These are phyloP conservation scores for Bombus sylvicola DNA, from an alignment of 1,140 invertebrate genomes.

Conservation along the genomic window DNA sequence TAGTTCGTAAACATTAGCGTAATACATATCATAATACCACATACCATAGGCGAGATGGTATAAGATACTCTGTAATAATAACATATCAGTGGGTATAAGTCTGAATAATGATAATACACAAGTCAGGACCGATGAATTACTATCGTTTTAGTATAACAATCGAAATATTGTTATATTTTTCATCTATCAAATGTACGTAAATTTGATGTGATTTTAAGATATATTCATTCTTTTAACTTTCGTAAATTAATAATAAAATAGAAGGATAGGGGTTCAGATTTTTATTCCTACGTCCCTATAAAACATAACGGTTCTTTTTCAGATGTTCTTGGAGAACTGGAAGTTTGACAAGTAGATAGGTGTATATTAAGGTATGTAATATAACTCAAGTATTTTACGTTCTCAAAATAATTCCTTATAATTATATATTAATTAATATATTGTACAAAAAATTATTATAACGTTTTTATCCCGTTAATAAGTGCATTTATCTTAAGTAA, in stretches of 20 bases:
- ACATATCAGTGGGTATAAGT: too few relatives aligned
- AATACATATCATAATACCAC: too few relatives aligned
- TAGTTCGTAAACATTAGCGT: too few relatives aligned
- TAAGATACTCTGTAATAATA: too few relatives aligned
- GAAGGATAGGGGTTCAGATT: background rate
- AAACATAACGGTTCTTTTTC: conserved; percentile 21
- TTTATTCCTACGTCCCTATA: background rate
- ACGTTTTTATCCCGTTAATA: too few relatives aligned
- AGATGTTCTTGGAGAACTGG: background rate
- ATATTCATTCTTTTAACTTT: background rate
- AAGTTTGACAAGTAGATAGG: background rate
- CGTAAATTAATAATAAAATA: background rate
- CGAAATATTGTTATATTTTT: background rate
- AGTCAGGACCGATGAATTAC: background rate
- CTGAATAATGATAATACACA: too few relatives aligned
- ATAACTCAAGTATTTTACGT: background rate
- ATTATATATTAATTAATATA: background rate
- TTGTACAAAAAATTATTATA: background rate
- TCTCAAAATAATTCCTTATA: background rate
- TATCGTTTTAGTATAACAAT: background rate
- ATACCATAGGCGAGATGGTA: too few relatives aligned
- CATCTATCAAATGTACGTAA: background rate
- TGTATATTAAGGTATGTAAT: background rate
- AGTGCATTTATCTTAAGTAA: background rate
- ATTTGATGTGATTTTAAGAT: background rate